Base-by-base conservation (phyloP, 2,888 invertebrate species). In the Agrilus mali region DNA sequence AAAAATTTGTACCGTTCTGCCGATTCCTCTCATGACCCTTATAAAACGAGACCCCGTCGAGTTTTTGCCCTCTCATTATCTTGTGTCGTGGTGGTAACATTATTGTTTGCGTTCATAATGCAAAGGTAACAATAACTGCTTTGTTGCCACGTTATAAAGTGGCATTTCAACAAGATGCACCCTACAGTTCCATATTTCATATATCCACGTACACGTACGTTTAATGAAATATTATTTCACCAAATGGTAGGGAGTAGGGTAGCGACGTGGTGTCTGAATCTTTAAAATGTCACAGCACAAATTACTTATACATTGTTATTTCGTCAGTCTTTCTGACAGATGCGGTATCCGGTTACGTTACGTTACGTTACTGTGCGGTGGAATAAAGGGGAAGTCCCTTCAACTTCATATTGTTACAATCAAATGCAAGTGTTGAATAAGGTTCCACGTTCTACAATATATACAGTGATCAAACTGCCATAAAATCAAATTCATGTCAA, bases 241-340 rank as follows among this genome's bases (percentile, higher is more conserved):
- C 27, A 27, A 27, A 27, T 27, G 27, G 27, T 27, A 27, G 27
- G 27, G 27, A 10, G 27, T 27, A 27, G 27, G 27, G 27, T 27
- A 27, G 27, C 27, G 27, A 27, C 27, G 27, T 27, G 27, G 27
- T 10, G 27, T 27, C 27, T 10, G 10, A 27, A 27, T 27, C 2
- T 27, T 27, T 27, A 27, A 27, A 51, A 49, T 54, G 54, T 54
- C 54, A 53, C 50, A 51, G 50, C 52, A 50, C 41, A 48, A 53
- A 47, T 51, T 51, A 52, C 48, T 37, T 40, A 38, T 27, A 27
- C 43, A 36, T 46, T 46, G 35, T 34, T 31, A 43, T 43, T 46
- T 38, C 35, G 38, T 46, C 43, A 46, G 38, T 22, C 35, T 35
- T 7, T 22, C 15, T 45, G 45, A 46, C 46, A 46, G 41, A 46